phyloP scores from a whole-genome alignment of 2,888 invertebrate genomes.

The Eupeodes latifasciatus region DNA sequence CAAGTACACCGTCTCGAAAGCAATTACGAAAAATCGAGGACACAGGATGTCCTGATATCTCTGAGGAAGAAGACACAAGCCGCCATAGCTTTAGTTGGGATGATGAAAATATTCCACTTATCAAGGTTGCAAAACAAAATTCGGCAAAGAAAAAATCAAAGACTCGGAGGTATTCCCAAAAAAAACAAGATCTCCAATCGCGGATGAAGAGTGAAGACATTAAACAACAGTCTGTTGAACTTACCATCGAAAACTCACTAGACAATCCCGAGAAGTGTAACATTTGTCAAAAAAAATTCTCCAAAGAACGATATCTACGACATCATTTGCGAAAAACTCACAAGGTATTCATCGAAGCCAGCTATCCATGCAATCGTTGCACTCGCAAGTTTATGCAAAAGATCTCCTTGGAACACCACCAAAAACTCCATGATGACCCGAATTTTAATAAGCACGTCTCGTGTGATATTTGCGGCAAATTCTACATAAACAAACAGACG shows the following conservation, averaged over 20 bases:
- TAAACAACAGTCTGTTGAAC: conserved; percentile 28
- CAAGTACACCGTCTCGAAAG: background rate
- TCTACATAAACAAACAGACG: conserved; percentile 63
- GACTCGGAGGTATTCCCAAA: conserved; percentile 13
- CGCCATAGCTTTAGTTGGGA: conserved; percentile 27
- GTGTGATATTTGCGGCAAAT: conserved; percentile 61
- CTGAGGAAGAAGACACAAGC: background rate
- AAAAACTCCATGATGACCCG: conserved; percentile 62
- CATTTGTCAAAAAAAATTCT: conserved; percentile 65
- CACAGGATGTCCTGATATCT: background rate
- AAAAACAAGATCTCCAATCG: background rate
- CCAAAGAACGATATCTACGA: conserved; percentile 67
- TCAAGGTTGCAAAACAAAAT: conserved; percentile 27
- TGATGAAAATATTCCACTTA: conserved; percentile 65
- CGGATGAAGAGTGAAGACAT: background rate
- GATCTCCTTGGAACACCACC: conserved; percentile 61
- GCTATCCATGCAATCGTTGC: conserved; percentile 62
- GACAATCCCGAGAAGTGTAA: conserved; percentile 67
- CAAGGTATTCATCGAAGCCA: conserved; percentile 59
- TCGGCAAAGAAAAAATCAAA: conserved; percentile 5
- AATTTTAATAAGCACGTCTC: conserved; percentile 59
- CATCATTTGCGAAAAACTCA: conserved; percentile 62
- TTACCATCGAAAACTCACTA: conserved; percentile 43
- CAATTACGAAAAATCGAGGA: background rate
- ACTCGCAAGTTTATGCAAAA: conserved; percentile 71